Evolutionary conservation across 1,140 invertebrate genomes (phyloP).

Genomic region (Drosophila trapezifrons): DNA sequence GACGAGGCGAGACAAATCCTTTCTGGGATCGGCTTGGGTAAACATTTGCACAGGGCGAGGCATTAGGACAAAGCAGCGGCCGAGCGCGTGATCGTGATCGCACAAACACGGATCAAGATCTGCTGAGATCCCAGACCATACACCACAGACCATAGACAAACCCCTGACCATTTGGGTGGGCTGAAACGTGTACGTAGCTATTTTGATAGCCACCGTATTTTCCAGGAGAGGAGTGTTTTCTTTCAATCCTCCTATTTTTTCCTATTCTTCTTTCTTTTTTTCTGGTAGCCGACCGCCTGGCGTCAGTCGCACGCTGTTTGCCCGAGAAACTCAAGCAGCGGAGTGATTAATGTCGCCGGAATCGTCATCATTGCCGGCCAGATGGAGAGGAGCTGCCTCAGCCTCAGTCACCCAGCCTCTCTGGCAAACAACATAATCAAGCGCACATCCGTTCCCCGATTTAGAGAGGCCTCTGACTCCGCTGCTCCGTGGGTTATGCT

Average conservation of each 20-base stretch:
- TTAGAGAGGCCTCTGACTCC: neutral
- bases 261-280: neutral
- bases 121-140: neutral
- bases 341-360: constrained; percentile 74
- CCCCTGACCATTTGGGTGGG: constrained; percentile 76
- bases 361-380: constrained; percentile 18
- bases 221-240: constrained; percentile 17
- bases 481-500: constrained; percentile 56
- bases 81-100: constrained; percentile 76
- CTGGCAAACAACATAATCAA: constrained; percentile 78
- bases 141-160: neutral
- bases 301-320: constrained; percentile 66
- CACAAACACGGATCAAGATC: constrained; percentile 54
- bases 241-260: constrained; percentile 12
- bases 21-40: constrained; percentile 63
- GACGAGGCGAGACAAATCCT: constrained; percentile 70
- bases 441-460: constrained; percentile 64
- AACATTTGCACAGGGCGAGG: constrained; percentile 71
- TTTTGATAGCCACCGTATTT: constrained; percentile 77
- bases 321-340: constrained; percentile 53
- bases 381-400: constrained; percentile 6
- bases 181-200: constrained; percentile 70
- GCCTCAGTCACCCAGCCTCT: constrained; percentile 9
- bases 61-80: constrained; percentile 64
- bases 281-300: constrained; percentile 42